Evolutionary conservation across 2,113 vertebrate species (phyloP).

Genomic region (Danionella cerebrum): DNA sequence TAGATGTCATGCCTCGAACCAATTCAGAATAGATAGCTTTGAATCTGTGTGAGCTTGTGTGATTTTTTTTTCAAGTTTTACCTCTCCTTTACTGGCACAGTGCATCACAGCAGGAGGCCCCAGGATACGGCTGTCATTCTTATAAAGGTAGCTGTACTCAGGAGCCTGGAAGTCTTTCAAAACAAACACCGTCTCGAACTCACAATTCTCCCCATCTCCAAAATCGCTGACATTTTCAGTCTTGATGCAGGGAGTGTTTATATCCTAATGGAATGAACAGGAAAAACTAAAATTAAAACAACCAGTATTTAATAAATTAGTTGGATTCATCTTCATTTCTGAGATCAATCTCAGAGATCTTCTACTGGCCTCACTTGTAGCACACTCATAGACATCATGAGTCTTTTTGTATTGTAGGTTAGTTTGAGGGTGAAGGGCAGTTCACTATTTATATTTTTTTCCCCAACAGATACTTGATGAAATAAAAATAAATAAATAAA

Average conservation of each 20-base stretch:
- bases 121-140: constrained; percentile 78
- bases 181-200: constrained; percentile 84
- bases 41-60: neutral
- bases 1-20: neutral
- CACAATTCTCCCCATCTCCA: constrained; percentile 71
- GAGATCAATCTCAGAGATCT: neutral
- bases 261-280: constrained; percentile 65
- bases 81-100: constrained; percentile 79
- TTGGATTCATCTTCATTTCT: neutral
- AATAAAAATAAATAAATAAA: too few relatives aligned
- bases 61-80: constrained; percentile 39
- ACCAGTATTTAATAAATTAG: neutral
- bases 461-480: too few relatives aligned
- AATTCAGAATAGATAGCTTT: neutral
- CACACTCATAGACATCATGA: too few relatives aligned
- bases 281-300: neutral
- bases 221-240: constrained; percentile 75
- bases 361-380: too few relatives aligned
- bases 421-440: too few relatives aligned
- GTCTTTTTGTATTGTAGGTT: too few relatives aligned
- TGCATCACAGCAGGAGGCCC: constrained; percentile 83
- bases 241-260: constrained; percentile 73
- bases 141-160: constrained; percentile 75
- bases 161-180: constrained; percentile 77
- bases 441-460: too few relatives aligned